Evolutionary conservation across 2,797 vertebrate genomes (phyloP).

Genomic region (Uromys caudimaculatus): DNA sequence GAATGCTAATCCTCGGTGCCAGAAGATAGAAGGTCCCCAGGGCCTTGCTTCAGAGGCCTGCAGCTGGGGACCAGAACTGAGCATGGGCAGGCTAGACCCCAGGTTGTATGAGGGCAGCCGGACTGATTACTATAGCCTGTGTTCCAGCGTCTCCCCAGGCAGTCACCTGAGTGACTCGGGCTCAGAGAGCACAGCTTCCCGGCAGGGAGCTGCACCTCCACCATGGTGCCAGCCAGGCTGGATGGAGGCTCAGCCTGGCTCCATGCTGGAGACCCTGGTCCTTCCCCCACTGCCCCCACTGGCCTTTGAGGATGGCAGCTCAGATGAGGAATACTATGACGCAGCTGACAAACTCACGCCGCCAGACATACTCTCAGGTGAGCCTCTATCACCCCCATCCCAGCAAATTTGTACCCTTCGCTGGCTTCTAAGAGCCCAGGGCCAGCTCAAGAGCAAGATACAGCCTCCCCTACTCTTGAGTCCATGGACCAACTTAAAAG

Average conservation of each 20-base stretch:
- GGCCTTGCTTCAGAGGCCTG: constrained; percentile 86
- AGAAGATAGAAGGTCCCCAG: constrained; percentile 81
- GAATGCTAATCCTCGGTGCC: constrained; percentile 76
- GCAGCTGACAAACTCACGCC: constrained; percentile 94
- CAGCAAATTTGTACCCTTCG: background rate
- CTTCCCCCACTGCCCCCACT: constrained; percentile 91
- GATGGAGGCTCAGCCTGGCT: constrained; percentile 4
- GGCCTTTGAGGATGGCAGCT: constrained; percentile 95
- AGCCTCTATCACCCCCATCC: background rate
- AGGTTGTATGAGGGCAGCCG: constrained; percentile 89
- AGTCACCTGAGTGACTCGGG: constrained; percentile 80
- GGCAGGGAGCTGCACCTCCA: constrained; percentile 26
- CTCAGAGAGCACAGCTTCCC: constrained; percentile 76
- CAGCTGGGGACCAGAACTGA: constrained; percentile 74
- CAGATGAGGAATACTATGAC: constrained; percentile 97
- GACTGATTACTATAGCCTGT: constrained; percentile 92
- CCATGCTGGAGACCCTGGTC: constrained; percentile 79
- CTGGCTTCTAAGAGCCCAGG: background rate
- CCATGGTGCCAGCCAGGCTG: constrained; percentile 55
- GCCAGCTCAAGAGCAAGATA: background rate
- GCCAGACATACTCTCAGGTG: constrained; percentile 85
- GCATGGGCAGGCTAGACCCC: constrained; percentile 72
- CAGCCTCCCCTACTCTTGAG: background rate
- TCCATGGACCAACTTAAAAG: background rate
- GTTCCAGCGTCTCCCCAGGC: constrained; percentile 91